A percentile compares a stretch with the other conserved stretches of the same genome.
phyloP scores from a whole-genome alignment of 2,888 invertebrate species.

The Patella caerulea region DNA sequence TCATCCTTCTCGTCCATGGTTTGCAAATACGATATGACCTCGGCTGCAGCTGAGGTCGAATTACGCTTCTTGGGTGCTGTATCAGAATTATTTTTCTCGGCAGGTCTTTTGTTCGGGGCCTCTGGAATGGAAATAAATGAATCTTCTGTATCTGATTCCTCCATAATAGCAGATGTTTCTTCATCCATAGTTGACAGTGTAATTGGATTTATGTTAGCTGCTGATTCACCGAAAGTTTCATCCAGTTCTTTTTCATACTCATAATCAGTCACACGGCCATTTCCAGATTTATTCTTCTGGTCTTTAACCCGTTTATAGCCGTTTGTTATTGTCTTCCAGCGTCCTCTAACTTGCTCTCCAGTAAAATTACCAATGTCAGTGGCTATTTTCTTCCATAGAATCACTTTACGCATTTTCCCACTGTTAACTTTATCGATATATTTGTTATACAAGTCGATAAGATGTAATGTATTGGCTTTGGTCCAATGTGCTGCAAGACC shows the following conservation, averaged over 20 bases:
- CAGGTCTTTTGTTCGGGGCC: conserved; percentile 4
- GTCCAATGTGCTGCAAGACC: neutral
- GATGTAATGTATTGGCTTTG: conserved; percentile 8
- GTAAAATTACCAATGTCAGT: neutral
- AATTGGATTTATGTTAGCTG: conserved; percentile 6
- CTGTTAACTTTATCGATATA: neutral
- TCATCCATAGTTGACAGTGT: conserved; percentile 8
- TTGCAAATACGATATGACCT: conserved; percentile 5
- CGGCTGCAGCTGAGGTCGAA: neutral
- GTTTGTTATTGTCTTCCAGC: conserved; percentile 5
- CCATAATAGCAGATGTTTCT: conserved; percentile 5
- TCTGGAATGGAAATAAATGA: neutral
- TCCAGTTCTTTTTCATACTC: conserved; percentile 8
- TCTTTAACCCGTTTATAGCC: conserved; percentile 8
- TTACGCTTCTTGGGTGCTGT: conserved; percentile 5
- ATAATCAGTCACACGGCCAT: conserved; percentile 3
- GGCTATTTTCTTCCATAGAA: conserved; percentile 5
- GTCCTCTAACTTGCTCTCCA: conserved; percentile 1
- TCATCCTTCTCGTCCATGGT: conserved; percentile 1
- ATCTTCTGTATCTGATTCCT: neutral
- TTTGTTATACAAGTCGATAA: neutral
- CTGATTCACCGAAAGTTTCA: conserved; percentile 10
- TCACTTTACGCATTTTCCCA: conserved; percentile 4
- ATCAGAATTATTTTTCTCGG: neutral
- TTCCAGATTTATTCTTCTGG: conserved; percentile 5